Conservation (phyloP, 2,888 invertebrate species). For the Pyrrhia umbra region DNA sequence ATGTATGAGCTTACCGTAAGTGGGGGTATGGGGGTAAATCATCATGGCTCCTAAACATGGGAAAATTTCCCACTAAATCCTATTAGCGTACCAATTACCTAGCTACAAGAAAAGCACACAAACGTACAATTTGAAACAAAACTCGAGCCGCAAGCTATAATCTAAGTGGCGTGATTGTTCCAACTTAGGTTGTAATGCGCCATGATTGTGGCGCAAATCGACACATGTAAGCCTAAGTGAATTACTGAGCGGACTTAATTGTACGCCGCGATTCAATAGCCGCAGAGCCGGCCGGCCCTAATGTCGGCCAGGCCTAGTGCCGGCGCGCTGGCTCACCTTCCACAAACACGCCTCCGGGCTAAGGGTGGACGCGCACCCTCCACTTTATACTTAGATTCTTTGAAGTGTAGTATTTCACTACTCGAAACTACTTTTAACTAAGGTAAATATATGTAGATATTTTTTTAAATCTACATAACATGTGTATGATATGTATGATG, state of each 20-base stretch:
- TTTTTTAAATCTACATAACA: no score
- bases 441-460: no score
- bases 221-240: conserved; percentile 59
- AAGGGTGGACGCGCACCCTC: conserved; percentile 11
- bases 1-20: no score
- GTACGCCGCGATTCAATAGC: conserved; percentile 47
- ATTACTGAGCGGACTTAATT: conserved; percentile 54
- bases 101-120: conserved; percentile 23
- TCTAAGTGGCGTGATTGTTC: conserved; percentile 55
- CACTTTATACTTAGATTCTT: no score
- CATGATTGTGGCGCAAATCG: conserved; percentile 54
- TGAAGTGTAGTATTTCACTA: no score
- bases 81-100: conserved; percentile 21
- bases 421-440: no score
- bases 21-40: neutral
- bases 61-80: conserved; percentile 4
- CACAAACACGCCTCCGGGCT: conserved; percentile 15
- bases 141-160: conserved; percentile 35
- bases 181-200: conserved; percentile 49
- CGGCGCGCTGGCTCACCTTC: conserved; percentile 41
- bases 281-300: conserved; percentile 18
- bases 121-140: conserved; percentile 38
- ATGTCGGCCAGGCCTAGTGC: conserved; percentile 12
- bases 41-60: neutral
- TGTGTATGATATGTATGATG: no score